Conservation (phyloP, 2,113 vertebrate genomes). For the Epinephelus fuscoguttatus region DNA sequence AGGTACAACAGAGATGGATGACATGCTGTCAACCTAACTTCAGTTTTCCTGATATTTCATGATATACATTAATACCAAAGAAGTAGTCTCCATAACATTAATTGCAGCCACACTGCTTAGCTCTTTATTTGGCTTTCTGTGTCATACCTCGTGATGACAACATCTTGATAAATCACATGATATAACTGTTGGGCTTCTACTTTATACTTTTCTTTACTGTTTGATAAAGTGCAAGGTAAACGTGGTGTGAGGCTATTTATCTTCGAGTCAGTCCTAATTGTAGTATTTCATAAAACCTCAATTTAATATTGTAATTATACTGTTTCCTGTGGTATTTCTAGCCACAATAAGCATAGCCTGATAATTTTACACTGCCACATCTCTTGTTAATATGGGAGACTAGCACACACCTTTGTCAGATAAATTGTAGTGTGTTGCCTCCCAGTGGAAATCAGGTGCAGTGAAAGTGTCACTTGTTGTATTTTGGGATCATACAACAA, state of each 20-base stretch:
- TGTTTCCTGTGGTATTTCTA: background rate
- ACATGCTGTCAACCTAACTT: background rate
- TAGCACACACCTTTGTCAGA: background rate
- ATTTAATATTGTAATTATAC: background rate
- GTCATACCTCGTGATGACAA: background rate
- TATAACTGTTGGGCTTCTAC: background rate
- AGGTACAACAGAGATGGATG: too few species aligned
- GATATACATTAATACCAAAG: background rate
- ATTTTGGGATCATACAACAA: background rate
- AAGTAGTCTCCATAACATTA: too few species aligned
- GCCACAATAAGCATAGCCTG: background rate
- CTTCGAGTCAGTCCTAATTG: background rate
- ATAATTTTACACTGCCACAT: background rate
- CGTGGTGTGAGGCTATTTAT: too few species aligned
- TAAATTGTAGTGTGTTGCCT: background rate
- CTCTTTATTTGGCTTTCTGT: background rate
- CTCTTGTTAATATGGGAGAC: background rate
- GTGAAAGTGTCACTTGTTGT: background rate
- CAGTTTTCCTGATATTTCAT: background rate
- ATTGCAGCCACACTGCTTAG: too few species aligned
- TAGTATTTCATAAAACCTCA: background rate
- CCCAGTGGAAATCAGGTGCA: background rate
- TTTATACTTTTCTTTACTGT: background rate
- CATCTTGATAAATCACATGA: background rate
- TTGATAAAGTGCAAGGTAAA: background rate